Evolutionary conservation across 2,113 vertebrate species (phyloP).

Genomic region (Channa maculata): DNA sequence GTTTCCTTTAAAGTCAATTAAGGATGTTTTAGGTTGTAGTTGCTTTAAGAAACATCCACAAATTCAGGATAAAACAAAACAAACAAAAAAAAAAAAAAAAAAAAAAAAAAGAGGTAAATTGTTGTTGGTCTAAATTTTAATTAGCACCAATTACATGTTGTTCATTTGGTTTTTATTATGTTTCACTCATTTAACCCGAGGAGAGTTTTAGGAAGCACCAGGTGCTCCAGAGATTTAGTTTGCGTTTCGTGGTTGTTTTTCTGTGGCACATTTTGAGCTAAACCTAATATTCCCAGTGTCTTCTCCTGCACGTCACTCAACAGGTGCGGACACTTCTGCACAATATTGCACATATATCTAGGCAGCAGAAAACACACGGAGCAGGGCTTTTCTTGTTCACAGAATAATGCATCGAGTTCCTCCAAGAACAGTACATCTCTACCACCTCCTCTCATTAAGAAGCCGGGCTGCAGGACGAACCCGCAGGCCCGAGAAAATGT

Average conservation of each 20-base stretch:
- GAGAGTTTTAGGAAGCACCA: background rate
- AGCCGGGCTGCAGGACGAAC: constrained; percentile 50
- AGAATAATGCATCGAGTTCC: constrained; percentile 47
- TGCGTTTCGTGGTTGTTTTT: background rate
- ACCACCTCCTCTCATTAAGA: constrained; percentile 45
- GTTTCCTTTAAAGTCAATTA: background rate
- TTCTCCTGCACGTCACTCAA: constrained; percentile 18
- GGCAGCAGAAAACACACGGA: constrained; percentile 63
- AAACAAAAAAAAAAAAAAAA: background rate
- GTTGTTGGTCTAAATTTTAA: background rate
- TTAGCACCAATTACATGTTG: too few species aligned
- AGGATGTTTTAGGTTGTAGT: background rate
- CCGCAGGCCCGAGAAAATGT: constrained; percentile 47
- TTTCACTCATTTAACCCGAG: background rate
- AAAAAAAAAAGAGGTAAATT: background rate
- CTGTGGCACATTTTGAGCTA: background rate
- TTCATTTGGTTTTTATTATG: too few species aligned
- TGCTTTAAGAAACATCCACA: constrained; percentile 7
- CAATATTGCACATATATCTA: constrained; percentile 79
- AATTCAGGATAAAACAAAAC: too few species aligned
- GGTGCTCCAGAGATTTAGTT: background rate
- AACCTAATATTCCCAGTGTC: background rate
- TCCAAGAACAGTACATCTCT: constrained; percentile 41
- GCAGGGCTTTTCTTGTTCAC: constrained; percentile 58
- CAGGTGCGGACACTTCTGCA: constrained; percentile 68